Percentiles rank a stretch among this genome's conserved stretches.
phyloP scores from a whole-genome alignment of 2,113 vertebrate genomes.

The Macrotus californicus region DNA sequence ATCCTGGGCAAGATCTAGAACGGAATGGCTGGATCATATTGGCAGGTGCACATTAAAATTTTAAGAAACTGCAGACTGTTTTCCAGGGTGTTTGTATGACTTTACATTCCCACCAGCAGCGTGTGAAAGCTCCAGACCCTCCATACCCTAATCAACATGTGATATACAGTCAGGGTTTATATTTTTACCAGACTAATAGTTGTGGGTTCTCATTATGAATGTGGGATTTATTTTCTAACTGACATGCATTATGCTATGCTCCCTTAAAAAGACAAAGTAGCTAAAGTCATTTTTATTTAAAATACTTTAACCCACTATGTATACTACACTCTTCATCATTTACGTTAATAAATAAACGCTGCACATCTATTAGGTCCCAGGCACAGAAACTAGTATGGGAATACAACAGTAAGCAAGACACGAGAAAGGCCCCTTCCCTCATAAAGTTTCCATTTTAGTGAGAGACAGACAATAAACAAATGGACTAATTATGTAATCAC shows the following conservation, averaged over 20 bases:
- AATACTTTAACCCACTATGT: neutral
- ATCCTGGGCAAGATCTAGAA: neutral
- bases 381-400: neutral
- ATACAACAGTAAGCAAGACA: neutral
- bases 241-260: neutral
- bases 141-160: neutral
- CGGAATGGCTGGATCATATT: neutral
- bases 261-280: neutral
- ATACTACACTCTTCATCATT: neutral
- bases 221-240: neutral
- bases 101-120: neutral
- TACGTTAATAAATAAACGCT: neutral
- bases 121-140: neutral
- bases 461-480: neutral
- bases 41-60: neutral
- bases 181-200: neutral
- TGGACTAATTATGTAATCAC: neutral
- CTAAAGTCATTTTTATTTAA: neutral
- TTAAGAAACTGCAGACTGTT: neutral
- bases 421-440: neutral
- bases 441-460: neutral
- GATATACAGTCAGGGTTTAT: neutral
- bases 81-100: neutral
- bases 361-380: neutral
- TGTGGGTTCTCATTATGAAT: neutral